phyloP scores from a whole-genome alignment of 2,888 invertebrate species.

The Idaea straminata region DNA sequence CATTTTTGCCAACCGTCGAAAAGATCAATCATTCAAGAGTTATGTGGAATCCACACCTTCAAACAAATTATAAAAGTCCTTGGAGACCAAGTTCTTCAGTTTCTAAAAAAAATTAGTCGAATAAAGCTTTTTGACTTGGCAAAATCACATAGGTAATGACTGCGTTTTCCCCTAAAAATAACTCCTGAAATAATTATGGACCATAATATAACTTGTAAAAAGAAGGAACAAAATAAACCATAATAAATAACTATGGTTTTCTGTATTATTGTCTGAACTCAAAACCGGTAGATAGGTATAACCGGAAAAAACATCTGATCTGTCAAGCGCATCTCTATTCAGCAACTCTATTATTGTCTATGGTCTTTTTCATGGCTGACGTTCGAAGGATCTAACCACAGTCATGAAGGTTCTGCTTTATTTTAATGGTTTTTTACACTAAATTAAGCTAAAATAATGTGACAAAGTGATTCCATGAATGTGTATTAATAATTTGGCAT shows the following conservation, averaged over 20 bases:
- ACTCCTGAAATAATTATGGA: too few relatives aligned
- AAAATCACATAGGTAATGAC: too few relatives aligned
- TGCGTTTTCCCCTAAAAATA: too few relatives aligned
- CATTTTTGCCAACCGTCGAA: background rate
- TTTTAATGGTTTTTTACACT: slow-evolving; percentile 43
- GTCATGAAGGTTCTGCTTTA: slow-evolving; percentile 75
- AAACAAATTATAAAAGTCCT: background rate
- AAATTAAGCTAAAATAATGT: slow-evolving; percentile 42
- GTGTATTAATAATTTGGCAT: slow-evolving; percentile 11
- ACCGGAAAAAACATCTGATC: background rate
- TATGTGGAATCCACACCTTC: background rate
- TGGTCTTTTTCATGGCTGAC: slow-evolving; percentile 80
- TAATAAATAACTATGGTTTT: too few relatives aligned
- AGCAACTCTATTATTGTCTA: slow-evolving; percentile 34
- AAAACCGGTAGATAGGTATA: too few relatives aligned
- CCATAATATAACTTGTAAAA: too few relatives aligned
- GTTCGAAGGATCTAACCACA: slow-evolving; percentile 66
- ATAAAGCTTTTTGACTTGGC: too few relatives aligned
- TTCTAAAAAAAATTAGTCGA: too few relatives aligned
- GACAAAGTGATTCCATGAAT: slow-evolving; percentile 26
- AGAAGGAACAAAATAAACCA: too few relatives aligned
- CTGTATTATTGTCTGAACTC: too few relatives aligned
- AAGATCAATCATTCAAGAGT: too few relatives aligned
- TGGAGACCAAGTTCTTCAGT: too few relatives aligned
- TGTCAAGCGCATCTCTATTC: slow-evolving; percentile 8